Percentiles rank a stretch among this genome's conserved stretches.
Evolutionary conservation across 2,113 vertebrate genomes (phyloP).

Genomic region (Mus pahari): DNA sequence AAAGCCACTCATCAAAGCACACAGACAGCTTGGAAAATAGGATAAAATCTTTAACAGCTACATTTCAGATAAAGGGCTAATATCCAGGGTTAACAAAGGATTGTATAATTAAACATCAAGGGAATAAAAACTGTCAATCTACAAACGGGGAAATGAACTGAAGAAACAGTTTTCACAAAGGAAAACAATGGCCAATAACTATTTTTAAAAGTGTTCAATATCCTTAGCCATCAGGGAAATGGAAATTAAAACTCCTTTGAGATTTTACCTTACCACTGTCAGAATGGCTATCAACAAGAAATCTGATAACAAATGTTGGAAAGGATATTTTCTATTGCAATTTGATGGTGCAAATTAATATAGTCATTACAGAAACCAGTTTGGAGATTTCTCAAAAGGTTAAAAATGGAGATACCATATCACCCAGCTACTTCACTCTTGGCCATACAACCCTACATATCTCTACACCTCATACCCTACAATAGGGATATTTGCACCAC

Average conservation of each 20-base stretch:
- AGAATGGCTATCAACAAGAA: neutral
- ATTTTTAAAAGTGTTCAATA: neutral
- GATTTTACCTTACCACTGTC: neutral
- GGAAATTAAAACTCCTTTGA: neutral
- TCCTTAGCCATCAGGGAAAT: neutral
- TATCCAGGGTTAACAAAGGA: neutral
- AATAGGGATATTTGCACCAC: neutral
- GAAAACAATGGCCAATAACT: neutral
- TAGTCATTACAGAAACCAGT: neutral
- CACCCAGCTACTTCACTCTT: neutral
- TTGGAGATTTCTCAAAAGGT: neutral
- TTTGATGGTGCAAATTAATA: neutral
- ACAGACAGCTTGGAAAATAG: neutral
- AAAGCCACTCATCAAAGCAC: neutral
- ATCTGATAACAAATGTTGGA: neutral
- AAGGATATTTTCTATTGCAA: neutral
- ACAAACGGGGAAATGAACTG: neutral
- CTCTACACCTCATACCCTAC: neutral
- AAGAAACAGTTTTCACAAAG: neutral
- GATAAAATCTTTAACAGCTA: neutral
- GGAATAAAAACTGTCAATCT: neutral
- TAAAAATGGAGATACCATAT: neutral
- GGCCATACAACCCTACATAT: too few relatives aligned
- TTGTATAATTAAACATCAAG: neutral
- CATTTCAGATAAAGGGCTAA: neutral